Evolutionary conservation across 2,113 vertebrate species (phyloP).

Genomic region (Caloenas nicobarica): DNA sequence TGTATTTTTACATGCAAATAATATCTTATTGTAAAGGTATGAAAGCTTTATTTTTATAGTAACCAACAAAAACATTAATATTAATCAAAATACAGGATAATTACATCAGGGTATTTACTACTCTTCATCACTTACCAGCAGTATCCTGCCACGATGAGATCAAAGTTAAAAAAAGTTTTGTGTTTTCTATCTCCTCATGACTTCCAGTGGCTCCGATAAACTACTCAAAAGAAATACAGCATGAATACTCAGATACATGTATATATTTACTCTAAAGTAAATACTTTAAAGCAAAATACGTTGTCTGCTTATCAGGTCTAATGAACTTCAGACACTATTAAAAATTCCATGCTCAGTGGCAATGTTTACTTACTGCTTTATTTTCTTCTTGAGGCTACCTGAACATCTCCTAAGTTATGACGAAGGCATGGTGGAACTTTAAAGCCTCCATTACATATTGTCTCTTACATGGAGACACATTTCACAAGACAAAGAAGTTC

Average conservation of each 20-base stretch:
- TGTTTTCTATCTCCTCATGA: constrained; percentile 83
- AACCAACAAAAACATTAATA: background rate
- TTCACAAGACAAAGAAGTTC: background rate
- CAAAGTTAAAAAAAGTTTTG: constrained; percentile 81
- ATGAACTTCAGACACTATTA: background rate
- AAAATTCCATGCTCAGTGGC: background rate
- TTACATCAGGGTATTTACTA: background rate
- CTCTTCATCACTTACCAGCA: constrained; percentile 65
- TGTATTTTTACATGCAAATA: background rate
- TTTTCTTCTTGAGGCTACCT: background rate
- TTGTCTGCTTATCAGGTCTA: background rate
- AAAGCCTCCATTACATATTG: background rate
- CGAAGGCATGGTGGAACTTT: background rate
- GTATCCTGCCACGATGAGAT: constrained; percentile 40
- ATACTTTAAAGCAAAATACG: background rate
- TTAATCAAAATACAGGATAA: background rate
- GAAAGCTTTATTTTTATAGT: background rate
- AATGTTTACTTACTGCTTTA: background rate
- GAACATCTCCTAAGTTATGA: background rate
- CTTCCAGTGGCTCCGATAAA: constrained; percentile 59
- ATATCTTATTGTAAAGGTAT: background rate
- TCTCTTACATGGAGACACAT: background rate
- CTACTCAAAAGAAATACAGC: constrained; percentile 59
- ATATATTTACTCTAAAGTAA: background rate
- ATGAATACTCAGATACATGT: background rate